Evolutionary conservation across 2,888 invertebrate genomes (phyloP).

Genomic region (Bhutanitis thaidina): DNA sequence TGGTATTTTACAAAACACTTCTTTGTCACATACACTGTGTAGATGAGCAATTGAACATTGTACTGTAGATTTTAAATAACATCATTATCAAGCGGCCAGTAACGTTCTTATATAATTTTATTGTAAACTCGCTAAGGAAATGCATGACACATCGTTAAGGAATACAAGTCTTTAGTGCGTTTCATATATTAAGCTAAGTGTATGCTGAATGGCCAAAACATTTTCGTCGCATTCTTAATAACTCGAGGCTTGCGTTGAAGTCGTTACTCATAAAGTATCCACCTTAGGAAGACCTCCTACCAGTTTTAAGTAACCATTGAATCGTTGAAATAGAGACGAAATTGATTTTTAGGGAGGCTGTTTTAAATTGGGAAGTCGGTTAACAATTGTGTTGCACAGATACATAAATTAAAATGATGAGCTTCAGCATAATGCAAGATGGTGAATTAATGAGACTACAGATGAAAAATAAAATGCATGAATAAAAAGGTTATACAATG

Average conservation of each 20-base stretch:
- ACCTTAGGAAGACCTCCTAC: neutral
- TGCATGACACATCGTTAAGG: no score
- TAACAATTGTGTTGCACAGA: neutral
- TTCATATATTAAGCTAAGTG: neutral
- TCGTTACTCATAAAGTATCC: constrained; percentile 2
- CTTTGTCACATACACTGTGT: no score
- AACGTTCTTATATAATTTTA: no score
- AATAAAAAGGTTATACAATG: no score
- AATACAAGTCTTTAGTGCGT: no score
- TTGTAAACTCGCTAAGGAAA: no score
- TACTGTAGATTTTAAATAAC: no score
- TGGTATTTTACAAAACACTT: no score
- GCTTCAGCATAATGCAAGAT: neutral
- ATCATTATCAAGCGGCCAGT: no score
- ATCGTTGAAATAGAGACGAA: neutral
- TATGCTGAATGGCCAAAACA: constrained; percentile 5
- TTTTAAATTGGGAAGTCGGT: neutral
- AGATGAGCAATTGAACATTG: no score
- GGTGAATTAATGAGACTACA: neutral
- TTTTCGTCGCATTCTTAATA: constrained; percentile 5
- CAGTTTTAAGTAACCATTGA: neutral
- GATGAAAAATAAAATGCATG: no score
- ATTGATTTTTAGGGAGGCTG: neutral
- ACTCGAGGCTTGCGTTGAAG: neutral
- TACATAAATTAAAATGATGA: neutral